These are phyloP conservation scores for Oreotrochilus melanogaster DNA, from an alignment of 2,113 vertebrate genomes.

Conservation along the genomic window DNA sequence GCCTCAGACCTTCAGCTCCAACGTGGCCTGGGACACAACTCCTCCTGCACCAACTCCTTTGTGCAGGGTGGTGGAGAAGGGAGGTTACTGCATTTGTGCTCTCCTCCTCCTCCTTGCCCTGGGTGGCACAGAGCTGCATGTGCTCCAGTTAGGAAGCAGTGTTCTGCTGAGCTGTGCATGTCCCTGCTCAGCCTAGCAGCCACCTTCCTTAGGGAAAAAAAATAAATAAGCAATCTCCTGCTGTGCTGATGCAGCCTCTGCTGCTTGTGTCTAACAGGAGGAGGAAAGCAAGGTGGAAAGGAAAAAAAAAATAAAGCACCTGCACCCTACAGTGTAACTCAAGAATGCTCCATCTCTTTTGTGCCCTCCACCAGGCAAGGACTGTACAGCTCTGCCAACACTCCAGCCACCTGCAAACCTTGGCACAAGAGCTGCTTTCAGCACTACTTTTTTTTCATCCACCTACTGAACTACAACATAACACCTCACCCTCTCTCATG, in stretches of 20 bases:
- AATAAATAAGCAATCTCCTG: background rate
- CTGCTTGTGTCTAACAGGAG: background rate
- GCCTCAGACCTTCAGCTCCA: background rate
- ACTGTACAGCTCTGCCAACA: background rate
- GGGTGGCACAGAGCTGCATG: background rate
- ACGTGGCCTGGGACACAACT: background rate
- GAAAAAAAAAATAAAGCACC: background rate
- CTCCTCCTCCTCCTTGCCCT: background rate
- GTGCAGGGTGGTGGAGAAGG: background rate
- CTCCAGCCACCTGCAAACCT: background rate
- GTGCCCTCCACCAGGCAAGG: background rate
- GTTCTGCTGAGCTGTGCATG: background rate
- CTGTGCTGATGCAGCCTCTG: background rate
- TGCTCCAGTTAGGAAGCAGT: background rate
- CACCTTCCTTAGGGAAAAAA: background rate
- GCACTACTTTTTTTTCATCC: background rate
- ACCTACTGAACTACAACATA: background rate
- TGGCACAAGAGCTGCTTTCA: background rate
- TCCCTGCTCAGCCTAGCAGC: background rate
- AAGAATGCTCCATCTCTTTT: background rate
- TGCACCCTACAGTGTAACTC: no score
- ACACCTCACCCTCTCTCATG: background rate
- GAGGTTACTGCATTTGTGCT: background rate
- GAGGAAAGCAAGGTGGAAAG: background rate
- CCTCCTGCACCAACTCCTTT: background rate